These are phyloP conservation scores for Stenchaetothrips biformis DNA, from an alignment of 2,888 invertebrate genomes.

Conservation along the genomic window DNA sequence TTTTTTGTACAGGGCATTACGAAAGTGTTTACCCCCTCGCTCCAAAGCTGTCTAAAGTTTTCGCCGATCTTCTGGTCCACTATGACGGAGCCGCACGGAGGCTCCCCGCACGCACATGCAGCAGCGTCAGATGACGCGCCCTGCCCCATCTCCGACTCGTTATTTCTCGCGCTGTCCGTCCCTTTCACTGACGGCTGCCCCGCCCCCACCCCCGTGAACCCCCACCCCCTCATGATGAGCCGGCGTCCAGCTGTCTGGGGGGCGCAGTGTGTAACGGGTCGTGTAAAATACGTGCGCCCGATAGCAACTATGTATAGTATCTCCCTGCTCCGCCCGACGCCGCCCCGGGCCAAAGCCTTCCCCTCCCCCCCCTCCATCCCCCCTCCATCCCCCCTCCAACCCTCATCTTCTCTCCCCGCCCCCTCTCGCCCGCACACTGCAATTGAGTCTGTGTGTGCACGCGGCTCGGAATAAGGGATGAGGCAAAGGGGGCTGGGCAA, in stretches of 20 bases:
- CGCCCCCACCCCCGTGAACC: background rate
- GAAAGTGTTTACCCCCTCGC: too few relatives aligned
- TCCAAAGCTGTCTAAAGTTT: too few relatives aligned
- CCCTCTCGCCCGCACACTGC: background rate
- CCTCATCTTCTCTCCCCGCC: background rate
- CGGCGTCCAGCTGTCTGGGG: background rate
- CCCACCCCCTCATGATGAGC: background rate
- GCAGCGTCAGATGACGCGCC: too few relatives aligned
- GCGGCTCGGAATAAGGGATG: too few relatives aligned
- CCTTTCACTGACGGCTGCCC: background rate
- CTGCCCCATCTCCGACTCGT: too few relatives aligned
- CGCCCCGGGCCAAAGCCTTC: background rate
- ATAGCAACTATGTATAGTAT: background rate
- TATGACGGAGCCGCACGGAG: too few relatives aligned
- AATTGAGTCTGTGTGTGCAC: too few relatives aligned
- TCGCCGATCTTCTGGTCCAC: too few relatives aligned
- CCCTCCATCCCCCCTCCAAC: background rate
- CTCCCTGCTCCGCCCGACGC: background rate
- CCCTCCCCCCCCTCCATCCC: background rate
- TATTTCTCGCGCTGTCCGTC: background rate
- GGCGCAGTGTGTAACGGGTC: background rate
- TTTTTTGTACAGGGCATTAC: too few relatives aligned
- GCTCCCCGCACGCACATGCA: too few relatives aligned
- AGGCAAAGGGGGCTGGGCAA: too few relatives aligned
- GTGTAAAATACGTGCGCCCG: conserved; percentile 1